A percentile compares a stretch with the other conserved stretches of the same genome.
phyloP scores from a whole-genome alignment of 2,797 vertebrate genomes.

The Chelmon rostratus region DNA sequence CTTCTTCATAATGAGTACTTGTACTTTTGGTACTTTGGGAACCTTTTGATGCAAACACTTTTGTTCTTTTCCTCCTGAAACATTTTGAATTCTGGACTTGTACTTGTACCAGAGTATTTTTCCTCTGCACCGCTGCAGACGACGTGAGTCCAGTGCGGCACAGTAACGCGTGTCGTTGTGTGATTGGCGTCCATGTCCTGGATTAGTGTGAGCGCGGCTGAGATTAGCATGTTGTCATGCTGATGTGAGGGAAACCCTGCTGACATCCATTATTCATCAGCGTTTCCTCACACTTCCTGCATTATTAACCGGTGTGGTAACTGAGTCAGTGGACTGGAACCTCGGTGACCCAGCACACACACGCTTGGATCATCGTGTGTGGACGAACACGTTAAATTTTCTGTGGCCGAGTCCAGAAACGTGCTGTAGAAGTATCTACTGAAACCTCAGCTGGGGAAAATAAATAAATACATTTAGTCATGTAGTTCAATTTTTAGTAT shows the following conservation, averaged over 20 bases:
- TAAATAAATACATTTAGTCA: no score
- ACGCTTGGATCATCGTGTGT: no score
- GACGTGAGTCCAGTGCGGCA: neutral
- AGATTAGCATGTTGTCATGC: conserved; percentile 37
- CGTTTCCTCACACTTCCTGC: conserved; percentile 27
- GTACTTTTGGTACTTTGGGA: no score
- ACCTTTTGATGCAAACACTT: no score
- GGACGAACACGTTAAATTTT: no score
- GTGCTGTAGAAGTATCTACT: neutral
- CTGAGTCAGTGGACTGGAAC: conserved; percentile 15
- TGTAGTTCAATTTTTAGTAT: no score
- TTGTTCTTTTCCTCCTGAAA: no score
- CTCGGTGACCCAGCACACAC: conserved; percentile 19
- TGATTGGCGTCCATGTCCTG: neutral
- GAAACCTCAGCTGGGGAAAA: no score
- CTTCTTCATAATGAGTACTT: no score
- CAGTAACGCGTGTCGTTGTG: neutral
- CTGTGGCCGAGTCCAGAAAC: neutral
- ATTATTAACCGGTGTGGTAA: conserved; percentile 42
- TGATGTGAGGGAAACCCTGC: conserved; percentile 32
- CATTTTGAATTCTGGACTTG: no score
- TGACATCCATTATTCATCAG: conserved; percentile 47
- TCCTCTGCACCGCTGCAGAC: no score
- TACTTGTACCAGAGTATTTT: no score
- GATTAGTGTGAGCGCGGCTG: conserved; percentile 4